phyloP scores from a whole-genome alignment of 2,888 invertebrate species.

The Eumacrocentrus americanus region DNA sequence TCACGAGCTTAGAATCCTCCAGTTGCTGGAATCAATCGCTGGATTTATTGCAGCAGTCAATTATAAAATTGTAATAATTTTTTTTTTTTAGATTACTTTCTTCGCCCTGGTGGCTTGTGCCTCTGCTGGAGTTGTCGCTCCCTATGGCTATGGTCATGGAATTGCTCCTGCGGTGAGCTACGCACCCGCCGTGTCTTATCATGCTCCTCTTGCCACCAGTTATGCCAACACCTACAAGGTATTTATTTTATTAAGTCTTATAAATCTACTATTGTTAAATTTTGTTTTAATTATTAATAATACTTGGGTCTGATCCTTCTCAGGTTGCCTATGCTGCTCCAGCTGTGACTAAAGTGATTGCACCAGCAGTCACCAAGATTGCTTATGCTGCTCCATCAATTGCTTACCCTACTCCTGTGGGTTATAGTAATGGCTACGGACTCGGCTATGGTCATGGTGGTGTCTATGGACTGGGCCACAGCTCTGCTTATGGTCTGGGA shows the following conservation, averaged over 20 bases:
- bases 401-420: slow-evolving; percentile 38
- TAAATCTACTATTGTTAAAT: not conserved
- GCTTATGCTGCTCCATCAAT: slow-evolving; percentile 43
- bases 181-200: slow-evolving; percentile 40
- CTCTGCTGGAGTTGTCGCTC: slow-evolving; percentile 47
- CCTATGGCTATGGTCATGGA: slow-evolving; percentile 42
- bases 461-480: slow-evolving; percentile 38
- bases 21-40: no score
- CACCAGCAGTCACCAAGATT: slow-evolving; percentile 44
- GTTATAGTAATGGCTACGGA: slow-evolving; percentile 35
- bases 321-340: slow-evolving; percentile 45
- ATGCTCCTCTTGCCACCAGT: slow-evolving; percentile 49
- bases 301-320: not conserved
- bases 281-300: not conserved
- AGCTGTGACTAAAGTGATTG: slow-evolving; percentile 43
- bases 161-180: slow-evolving; percentile 37
- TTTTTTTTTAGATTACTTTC: slow-evolving; percentile 63
- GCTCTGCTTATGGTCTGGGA: slow-evolving; percentile 36
- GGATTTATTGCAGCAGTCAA: no score
- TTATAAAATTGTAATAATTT: no score
- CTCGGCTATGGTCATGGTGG: slow-evolving; percentile 42
- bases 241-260: slow-evolving; percentile 19
- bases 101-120: slow-evolving; percentile 58
- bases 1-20: no score
- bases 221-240: slow-evolving; percentile 56